Evolutionary conservation across 2,888 invertebrate species (phyloP), one percentile per base, ranked within the genome.

Genomic region (Papilio demoleus): DNA sequence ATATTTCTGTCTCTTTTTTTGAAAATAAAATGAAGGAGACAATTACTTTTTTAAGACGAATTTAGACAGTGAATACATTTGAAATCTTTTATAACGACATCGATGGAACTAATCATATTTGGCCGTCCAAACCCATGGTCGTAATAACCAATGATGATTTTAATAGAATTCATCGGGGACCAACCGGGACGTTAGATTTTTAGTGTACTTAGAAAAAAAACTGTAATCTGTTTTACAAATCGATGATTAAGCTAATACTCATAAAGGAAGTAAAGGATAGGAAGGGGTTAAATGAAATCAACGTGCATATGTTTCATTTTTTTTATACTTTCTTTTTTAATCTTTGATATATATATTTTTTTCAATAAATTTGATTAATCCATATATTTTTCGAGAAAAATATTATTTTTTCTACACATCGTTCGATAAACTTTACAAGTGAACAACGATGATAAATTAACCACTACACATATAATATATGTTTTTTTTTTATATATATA

Each of bases 301-400:
- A 83, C 81, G 83, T 88, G 87, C 89, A 90, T 86, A 87, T 82
- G 85, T 84, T 85, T 81, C 87, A 79, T 84, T 84, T 84, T 82
- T 79, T 79, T 79, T 79, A 81, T 79, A 72, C 67, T 80, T 81
- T 75, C 74, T 80, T 40, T 82, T 75, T 77, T 76, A 77, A 76
- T 78, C 75, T 76, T 70, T 77, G 74, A 81, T 78, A 80, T 79
- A 79, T 80, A 80, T 78, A 74, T 85, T 77, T 63, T 50, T 22
- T 61, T 31, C 34, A 65, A 56, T 60, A 82, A 81, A 79, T n/a
- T 78, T 79, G 76, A 81, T 75, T 72, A 73, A 76, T 74, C 77
- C 82, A 62, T 81, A 85, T 82, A 83, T 84, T 75, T 77, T 80
- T 79, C 76, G 81, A 83, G 81, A 88, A 88, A 88, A 87, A 89